phyloP scores from a whole-genome alignment of 2,888 invertebrate genomes.

The Blastobasis adustella region DNA sequence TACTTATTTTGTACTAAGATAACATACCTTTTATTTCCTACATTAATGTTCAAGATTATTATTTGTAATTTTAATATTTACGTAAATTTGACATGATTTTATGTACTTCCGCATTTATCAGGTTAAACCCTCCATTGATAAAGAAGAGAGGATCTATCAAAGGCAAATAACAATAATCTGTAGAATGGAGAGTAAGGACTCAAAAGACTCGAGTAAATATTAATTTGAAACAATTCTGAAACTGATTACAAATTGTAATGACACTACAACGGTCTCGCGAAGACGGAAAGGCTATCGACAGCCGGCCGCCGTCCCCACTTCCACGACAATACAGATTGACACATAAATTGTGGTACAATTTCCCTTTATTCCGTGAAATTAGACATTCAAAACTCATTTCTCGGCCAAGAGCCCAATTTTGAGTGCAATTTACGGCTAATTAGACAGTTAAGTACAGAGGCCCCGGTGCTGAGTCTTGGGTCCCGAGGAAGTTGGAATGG shows the following conservation, averaged over 20 bases:
- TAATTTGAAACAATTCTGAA: not conserved
- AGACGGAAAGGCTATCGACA: constrained; percentile 17
- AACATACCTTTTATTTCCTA: too few species aligned
- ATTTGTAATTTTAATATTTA: too few species aligned
- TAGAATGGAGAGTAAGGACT: too few species aligned
- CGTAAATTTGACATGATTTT: too few species aligned
- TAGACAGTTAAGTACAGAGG: constrained; percentile 63
- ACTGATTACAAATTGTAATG: constrained; percentile 7
- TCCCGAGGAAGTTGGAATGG: constrained; percentile 46
- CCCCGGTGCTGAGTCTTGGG: constrained; percentile 26
- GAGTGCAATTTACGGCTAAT: constrained; percentile 68
- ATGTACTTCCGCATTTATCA: too few species aligned
- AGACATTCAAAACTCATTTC: constrained; percentile 66
- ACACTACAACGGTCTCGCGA: constrained; percentile 1
- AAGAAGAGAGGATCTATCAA: too few species aligned
- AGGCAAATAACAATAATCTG: too few species aligned
- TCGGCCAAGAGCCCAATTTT: constrained; percentile 59
- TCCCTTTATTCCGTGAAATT: constrained; percentile 59
- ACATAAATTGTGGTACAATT: constrained; percentile 50
- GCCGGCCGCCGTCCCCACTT: constrained; percentile 21
- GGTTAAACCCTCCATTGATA: too few species aligned
- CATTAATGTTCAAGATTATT: too few species aligned
- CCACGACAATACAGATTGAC: constrained; percentile 47
- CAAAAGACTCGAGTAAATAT: too few species aligned
- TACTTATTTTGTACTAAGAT: too few species aligned